A percentile compares a stretch with the other conserved stretches of the same genome.
phyloP scores from a whole-genome alignment of 1,140 invertebrate genomes.

The Colletes latitarsis region DNA sequence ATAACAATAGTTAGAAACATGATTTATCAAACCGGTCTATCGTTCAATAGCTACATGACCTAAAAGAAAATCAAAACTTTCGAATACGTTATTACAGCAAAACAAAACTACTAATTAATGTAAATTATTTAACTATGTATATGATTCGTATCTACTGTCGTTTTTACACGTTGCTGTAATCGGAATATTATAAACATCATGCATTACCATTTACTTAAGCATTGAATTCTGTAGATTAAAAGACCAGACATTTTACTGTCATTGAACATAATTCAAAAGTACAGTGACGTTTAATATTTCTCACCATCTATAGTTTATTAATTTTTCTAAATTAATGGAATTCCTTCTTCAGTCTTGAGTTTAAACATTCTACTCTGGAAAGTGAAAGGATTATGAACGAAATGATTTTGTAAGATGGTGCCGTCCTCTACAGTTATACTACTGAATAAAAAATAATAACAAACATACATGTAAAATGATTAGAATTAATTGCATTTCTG shows the following conservation, averaged over 20 bases:
- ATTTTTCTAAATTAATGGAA: background rate
- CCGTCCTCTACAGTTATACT: background rate
- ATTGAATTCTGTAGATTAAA: background rate
- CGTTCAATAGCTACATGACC: too few species aligned
- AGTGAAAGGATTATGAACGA: background rate
- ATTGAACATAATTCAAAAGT: background rate
- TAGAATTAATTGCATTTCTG: too few species aligned
- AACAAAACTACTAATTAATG: too few species aligned
- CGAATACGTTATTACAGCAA: background rate
- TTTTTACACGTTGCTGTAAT: background rate
- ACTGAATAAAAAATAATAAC: background rate
- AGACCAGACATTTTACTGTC: too few species aligned
- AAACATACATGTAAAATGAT: background rate
- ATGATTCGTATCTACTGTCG: background rate
- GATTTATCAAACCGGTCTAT: too few species aligned
- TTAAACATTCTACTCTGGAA: background rate
- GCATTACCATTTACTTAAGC: background rate
- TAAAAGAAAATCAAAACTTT: too few species aligned
- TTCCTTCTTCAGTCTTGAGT: background rate
- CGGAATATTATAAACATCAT: background rate
- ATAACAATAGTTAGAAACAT: too few species aligned
- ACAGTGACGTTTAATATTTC: background rate
- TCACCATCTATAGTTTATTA: background rate
- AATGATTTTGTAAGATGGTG: background rate
- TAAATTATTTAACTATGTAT: too few species aligned